A percentile compares a stretch with the other conserved stretches of the same genome.
Evolutionary conservation across 2,888 invertebrate genomes (phyloP).

Genomic region (Galerucella pusilla): DNA sequence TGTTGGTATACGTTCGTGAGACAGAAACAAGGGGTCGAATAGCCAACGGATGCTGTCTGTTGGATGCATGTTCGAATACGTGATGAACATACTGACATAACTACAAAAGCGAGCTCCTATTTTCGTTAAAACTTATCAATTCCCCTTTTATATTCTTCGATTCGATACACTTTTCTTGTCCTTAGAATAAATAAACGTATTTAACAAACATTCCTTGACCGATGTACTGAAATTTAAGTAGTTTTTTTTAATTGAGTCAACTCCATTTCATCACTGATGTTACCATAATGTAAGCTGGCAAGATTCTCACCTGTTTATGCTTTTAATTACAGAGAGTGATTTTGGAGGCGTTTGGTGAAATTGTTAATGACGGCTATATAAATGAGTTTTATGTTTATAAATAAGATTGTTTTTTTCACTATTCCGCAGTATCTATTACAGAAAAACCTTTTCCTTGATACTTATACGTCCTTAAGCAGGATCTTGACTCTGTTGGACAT

Average conservation of each 20-base stretch:
- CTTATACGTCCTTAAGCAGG: too few relatives aligned
- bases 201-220: too few relatives aligned
- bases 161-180: slow-evolving; percentile 47
- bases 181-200: not conserved
- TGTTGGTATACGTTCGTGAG: slow-evolving; percentile 7
- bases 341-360: not conserved
- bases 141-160: slow-evolving; percentile 55
- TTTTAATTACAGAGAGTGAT: not conserved
- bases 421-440: too few relatives aligned
- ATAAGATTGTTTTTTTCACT: too few relatives aligned
- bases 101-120: slow-evolving; percentile 52
- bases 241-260: not conserved
- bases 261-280: not conserved
- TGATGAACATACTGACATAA: slow-evolving; percentile 62
- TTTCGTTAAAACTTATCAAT: slow-evolving; percentile 48
- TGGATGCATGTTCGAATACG: slow-evolving; percentile 54
- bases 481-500: too few relatives aligned
- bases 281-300: not conserved
- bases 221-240: too few relatives aligned
- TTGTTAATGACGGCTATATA: too few relatives aligned
- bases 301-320: not conserved
- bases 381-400: too few relatives aligned
- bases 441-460: too few relatives aligned
- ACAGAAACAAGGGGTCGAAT: slow-evolving; percentile 34
- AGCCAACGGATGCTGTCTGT: slow-evolving; percentile 40